Evolutionary conservation across 92 coral and sea anemone genomes (phyloP), one percentile per base, ranked within the genome.

Genomic region (Diadumene lineata): DNA sequence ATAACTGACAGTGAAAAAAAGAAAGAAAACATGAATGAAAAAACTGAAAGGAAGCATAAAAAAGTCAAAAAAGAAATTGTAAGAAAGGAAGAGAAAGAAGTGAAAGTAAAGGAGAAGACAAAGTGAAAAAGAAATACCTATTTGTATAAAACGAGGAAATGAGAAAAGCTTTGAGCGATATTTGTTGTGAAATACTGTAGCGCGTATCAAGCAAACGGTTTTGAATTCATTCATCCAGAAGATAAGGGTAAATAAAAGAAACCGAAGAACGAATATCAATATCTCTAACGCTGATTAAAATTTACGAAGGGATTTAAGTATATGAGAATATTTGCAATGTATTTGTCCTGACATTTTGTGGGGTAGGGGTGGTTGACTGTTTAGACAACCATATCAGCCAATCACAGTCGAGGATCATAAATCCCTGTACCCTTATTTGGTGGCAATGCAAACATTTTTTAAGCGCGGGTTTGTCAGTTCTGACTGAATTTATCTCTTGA

Each of bases 391-490:
- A 38, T 7, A 1, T 38, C 34, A 73, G 44, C 91, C 91, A 81
- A 82, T 81, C 84, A 78, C 34, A 34, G 19, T 73, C 73, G 30
- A 66, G 43, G 58, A 76, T 64, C 48, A 43, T 16, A 68, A 70
- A 68, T 66, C 44, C 30, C n/a, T 34, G 32, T 66, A 65, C 29
- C 84, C 84, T 48, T 86, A 81, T 86, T 76, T 81, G 87, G 87
- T 31, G 33, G 38, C 11, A 1, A 16, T 23, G 34, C 33, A 70
- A 61, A 72, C 77, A 72, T 72, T 62, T 62, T n/a, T 62, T 34
- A 66, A 72, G 77, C 77, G 77, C 77, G 77, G 77, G 62, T 70
- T 72, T 56, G 77, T 57, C 29, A 56, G 66, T 56, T 31, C 65
- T 72, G 77, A 72, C 77, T 72, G 56, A 56, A 72, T 43, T 72